Conservation (phyloP, 2,888 invertebrate species). For the Spatulosminthurus flaviceps region DNA sequence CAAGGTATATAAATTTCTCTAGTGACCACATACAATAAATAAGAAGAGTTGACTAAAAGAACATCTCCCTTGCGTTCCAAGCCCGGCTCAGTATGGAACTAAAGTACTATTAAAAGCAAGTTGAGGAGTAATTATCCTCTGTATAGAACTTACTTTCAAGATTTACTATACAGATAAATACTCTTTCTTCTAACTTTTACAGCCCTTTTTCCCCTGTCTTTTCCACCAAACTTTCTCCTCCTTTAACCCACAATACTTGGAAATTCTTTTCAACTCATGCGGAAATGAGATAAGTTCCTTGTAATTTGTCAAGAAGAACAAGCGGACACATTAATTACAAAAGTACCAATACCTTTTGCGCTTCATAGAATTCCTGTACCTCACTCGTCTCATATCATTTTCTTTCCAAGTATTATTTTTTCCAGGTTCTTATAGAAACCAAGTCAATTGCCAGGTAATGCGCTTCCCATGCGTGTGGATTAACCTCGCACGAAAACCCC, state of each 20-base stretch:
- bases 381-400: background rate
- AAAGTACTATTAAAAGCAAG: no score
- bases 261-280: constrained; percentile 20
- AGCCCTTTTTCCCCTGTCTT: background rate
- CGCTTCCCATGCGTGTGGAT: background rate
- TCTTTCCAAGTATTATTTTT: background rate
- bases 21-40: no score
- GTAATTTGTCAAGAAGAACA: constrained; percentile 40
- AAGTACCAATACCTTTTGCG: background rate
- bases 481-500: background rate
- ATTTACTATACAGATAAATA: no score
- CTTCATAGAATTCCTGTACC: no score
- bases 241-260: background rate
- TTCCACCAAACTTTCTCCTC: background rate
- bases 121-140: no score
- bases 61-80: no score
- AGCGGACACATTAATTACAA: constrained; percentile 31
- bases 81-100: no score
- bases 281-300: constrained; percentile 28
- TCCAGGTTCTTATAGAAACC: background rate
- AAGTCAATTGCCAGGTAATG: background rate
- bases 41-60: no score
- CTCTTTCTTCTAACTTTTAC: background rate
- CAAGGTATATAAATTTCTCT: no score
- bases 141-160: no score